These are phyloP conservation scores for Ptyas mucosa DNA, from an alignment of 2,113 vertebrate species.

Conservation along the genomic window DNA sequence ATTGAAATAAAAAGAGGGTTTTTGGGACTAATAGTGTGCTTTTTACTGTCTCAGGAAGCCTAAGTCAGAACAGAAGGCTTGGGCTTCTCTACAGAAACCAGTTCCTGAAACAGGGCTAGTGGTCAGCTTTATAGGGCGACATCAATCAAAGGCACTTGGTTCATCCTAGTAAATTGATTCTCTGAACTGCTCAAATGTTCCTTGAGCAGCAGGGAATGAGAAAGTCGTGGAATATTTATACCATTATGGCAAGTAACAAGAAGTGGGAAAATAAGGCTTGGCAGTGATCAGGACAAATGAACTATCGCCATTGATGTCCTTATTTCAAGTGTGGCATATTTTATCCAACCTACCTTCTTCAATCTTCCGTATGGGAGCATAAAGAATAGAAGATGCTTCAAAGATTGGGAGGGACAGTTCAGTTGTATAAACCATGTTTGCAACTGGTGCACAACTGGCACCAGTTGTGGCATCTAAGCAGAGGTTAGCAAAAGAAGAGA, in stretches of 20 bases:
- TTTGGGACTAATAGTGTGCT: too few species aligned
- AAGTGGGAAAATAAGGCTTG: neutral
- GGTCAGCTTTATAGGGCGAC: neutral
- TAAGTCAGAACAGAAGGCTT: neutral
- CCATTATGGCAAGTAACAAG: neutral
- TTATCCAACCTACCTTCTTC: neutral
- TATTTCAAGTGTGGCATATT: neutral
- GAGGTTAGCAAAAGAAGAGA: neutral
- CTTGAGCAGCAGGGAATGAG: neutral
- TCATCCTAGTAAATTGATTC: neutral
- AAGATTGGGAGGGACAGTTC: neutral
- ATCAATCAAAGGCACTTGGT: neutral
- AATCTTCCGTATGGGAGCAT: neutral
- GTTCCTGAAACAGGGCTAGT: neutral
- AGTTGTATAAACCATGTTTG: neutral
- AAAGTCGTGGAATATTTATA: neutral
- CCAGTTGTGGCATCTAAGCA: neutral
- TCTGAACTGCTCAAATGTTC: neutral
- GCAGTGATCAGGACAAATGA: neutral
- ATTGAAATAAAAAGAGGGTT: too few species aligned
- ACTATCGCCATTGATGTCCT: neutral
- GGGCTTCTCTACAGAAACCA: neutral
- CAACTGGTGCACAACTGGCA: neutral
- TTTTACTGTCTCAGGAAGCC: too few species aligned
- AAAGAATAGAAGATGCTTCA: neutral